These are phyloP conservation scores for Bos javanicus DNA, from an alignment of 2,113 vertebrate genomes.

Conservation along the genomic window DNA sequence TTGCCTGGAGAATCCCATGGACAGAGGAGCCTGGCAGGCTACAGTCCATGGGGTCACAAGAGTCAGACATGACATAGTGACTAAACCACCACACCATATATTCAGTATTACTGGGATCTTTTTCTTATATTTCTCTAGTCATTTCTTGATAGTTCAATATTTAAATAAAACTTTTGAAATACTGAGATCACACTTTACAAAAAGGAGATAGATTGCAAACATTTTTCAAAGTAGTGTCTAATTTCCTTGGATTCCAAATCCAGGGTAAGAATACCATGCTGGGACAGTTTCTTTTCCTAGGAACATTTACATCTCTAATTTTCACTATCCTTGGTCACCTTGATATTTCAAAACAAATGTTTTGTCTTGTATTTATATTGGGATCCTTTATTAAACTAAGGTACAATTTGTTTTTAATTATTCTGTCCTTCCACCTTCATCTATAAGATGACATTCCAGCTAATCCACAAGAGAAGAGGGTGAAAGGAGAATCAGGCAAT, in stretches of 20 bases:
- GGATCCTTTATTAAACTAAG: slow-evolving; percentile 21
- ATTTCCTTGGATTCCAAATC: slow-evolving; percentile 12
- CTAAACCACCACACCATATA: neutral
- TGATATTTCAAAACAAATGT: slow-evolving; percentile 49
- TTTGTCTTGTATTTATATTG: slow-evolving; percentile 18
- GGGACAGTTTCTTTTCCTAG: neutral
- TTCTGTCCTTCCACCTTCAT: slow-evolving; percentile 1
- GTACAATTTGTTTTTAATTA: slow-evolving; percentile 52
- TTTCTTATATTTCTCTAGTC: neutral
- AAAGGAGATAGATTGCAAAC: neutral
- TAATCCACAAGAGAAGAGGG: neutral
- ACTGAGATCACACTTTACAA: neutral
- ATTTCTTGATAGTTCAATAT: neutral
- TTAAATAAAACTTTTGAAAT: neutral
- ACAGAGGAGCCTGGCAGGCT: too few species aligned
- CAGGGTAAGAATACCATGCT: neutral
- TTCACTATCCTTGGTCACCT: neutral
- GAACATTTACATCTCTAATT: neutral
- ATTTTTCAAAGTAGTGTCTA: neutral
- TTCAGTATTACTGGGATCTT: neutral
- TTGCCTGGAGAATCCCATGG: too few species aligned
- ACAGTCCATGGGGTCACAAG: too few species aligned
- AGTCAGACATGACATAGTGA: too few species aligned
- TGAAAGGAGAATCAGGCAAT: slow-evolving; percentile 30
- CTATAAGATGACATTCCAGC: neutral